Conservation (phyloP, 1,140 invertebrate genomes). For the Caenorhabditis inopinata region DNA sequence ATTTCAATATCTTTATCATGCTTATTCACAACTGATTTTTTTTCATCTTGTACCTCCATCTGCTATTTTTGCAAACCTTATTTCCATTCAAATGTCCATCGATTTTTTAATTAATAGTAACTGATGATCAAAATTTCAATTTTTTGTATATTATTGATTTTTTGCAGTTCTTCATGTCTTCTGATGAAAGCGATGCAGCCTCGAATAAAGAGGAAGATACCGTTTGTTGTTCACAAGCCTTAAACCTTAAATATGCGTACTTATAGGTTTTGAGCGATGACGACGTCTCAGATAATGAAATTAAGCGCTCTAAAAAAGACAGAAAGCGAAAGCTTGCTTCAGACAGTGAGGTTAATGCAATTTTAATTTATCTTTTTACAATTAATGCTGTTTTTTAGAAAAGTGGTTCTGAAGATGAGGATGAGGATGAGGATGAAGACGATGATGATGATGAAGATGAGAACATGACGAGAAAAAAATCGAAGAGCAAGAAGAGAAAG, state of each 20-base stretch:
- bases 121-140: too few relatives aligned
- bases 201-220: constrained; percentile 31
- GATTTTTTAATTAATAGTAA: too few relatives aligned
- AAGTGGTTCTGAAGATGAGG: constrained; percentile 9
- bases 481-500: constrained; percentile 51
- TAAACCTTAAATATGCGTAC: background rate
- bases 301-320: background rate
- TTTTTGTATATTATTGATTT: background rate
- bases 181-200: constrained; percentile 40
- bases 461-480: constrained; percentile 45
- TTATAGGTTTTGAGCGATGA: background rate
- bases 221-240: background rate
- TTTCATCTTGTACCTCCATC: too few relatives aligned
- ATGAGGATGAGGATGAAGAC: constrained; percentile 30
- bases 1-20: too few relatives aligned
- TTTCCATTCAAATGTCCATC: too few relatives aligned
- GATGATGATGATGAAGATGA: constrained; percentile 51
- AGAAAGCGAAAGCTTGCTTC: background rate
- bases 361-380: too few relatives aligned
- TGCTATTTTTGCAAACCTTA: too few relatives aligned
- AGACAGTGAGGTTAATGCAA: background rate
- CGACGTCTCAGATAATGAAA: background rate
- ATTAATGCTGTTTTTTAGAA: background rate
- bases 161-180: constrained; percentile 11
- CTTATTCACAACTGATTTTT: too few relatives aligned